Evolutionary conservation across 35 echinoderm and acorn worm genomes (phyloP).

Genomic region (Amphiura filiformis): DNA sequence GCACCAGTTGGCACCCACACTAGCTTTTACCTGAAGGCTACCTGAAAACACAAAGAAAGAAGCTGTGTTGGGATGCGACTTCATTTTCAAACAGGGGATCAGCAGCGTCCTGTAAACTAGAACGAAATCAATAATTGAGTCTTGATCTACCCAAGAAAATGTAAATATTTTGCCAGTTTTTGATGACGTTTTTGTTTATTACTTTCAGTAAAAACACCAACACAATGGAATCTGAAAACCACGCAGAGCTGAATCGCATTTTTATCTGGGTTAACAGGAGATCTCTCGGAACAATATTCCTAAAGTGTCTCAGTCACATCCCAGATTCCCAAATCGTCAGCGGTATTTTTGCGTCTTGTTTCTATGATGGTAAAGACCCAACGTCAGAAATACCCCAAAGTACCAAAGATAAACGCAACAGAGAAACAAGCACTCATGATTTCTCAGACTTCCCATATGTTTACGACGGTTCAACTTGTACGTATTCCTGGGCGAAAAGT

Average conservation of each 20-base stretch:
- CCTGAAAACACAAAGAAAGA: too few species aligned
- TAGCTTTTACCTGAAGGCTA: too few species aligned
- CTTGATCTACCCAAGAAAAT: too few species aligned
- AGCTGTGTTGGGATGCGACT: too few species aligned
- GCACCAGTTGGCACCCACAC: too few species aligned
- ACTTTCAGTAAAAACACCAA: too few species aligned
- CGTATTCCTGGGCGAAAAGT: constrained; percentile 16
- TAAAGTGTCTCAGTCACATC: not conserved
- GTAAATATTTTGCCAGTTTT: too few species aligned
- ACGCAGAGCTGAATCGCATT: not conserved
- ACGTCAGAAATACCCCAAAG: not conserved
- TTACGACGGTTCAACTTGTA: not conserved
- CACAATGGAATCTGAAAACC: too few species aligned
- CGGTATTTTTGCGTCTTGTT: not conserved
- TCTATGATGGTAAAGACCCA: not conserved
- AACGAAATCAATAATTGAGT: too few species aligned
- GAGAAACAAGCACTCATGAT: not conserved
- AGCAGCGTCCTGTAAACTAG: too few species aligned
- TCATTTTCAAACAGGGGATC: too few species aligned
- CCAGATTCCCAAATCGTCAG: not conserved
- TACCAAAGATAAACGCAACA: not conserved
- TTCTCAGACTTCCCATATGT: not conserved
- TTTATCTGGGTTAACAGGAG: not conserved
- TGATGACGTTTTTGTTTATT: too few species aligned
- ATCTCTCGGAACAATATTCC: not conserved